phyloP scores from a whole-genome alignment of 2,888 invertebrate species.

The Apodemia hepburni region DNA sequence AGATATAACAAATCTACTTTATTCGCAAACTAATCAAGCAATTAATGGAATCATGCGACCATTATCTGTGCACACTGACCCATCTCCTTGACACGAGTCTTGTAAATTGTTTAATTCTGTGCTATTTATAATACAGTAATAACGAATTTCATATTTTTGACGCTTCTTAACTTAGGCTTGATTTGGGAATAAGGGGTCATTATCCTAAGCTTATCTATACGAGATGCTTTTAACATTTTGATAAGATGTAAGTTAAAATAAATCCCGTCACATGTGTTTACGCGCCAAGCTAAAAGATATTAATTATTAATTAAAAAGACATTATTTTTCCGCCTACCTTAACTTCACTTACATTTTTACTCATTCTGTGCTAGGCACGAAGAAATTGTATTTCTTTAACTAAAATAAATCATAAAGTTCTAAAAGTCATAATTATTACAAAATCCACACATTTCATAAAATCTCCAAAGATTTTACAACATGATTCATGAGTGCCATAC shows the following conservation, averaged over 20 bases:
- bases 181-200: background rate
- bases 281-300: too few species aligned
- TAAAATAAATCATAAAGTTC: too few species aligned
- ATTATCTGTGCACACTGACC: constrained; percentile 9
- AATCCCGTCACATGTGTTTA: too few species aligned
- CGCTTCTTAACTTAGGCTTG: background rate
- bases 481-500: too few species aligned
- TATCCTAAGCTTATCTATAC: constrained; percentile 1
- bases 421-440: too few species aligned
- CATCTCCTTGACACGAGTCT: constrained; percentile 4
- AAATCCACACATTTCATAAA: too few species aligned
- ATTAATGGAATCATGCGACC: background rate
- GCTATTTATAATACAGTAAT: background rate
- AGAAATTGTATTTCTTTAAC: too few species aligned
- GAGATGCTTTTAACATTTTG: background rate
- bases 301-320: too few species aligned
- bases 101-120: background rate
- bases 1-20: background rate
- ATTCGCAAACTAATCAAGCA: constrained; percentile 2
- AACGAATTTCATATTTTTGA: background rate
- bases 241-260: background rate
- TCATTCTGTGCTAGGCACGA: too few species aligned
- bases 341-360: too few species aligned
- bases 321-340: too few species aligned
- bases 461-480: too few species aligned